Percentiles rank a stretch among this genome's conserved stretches.
Evolutionary conservation across 2,797 vertebrate species (phyloP).

Genomic region (Pitangus sulphuratus): DNA sequence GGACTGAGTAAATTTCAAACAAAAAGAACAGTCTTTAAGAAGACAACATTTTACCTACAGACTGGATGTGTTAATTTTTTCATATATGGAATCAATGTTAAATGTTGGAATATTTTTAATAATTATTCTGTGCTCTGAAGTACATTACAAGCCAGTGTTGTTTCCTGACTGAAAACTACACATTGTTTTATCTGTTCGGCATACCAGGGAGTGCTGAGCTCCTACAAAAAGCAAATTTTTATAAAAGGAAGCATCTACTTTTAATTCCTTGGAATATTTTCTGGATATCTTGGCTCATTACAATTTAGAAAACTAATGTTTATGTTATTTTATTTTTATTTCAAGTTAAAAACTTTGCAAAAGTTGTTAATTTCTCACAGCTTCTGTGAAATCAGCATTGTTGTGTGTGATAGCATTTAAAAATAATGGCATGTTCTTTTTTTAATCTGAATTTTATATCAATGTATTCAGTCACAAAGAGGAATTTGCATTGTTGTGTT

Average conservation of each 20-base stretch:
- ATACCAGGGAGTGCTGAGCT: not conserved
- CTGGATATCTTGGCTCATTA: conserved; percentile 65
- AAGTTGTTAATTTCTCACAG: conserved; percentile 77
- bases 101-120: conserved; percentile 30
- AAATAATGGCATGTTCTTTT: conserved; percentile 87
- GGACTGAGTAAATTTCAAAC: not conserved
- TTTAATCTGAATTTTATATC: conserved; percentile 87
- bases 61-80: not conserved
- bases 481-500: conserved; percentile 86
- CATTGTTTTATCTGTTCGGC: not conserved
- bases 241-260: conserved; percentile 38
- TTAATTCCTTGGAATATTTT: conserved; percentile 72
- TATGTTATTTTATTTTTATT: conserved; percentile 71
- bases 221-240: not conserved
- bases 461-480: conserved; percentile 81
- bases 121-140: not conserved
- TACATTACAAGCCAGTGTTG: conserved; percentile 25
- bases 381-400: conserved; percentile 80
- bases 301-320: conserved; percentile 30
- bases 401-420: conserved; percentile 86
- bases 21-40: not conserved
- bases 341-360: conserved; percentile 78
- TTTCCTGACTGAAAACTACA: conserved; percentile 51
- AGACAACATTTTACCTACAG: not conserved
- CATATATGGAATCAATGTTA: not conserved